A percentile compares a stretch with the other conserved stretches of the same genome.
Evolutionary conservation across 2,797 vertebrate species (phyloP).

Genomic region (Mormyrus hasselquistii): DNA sequence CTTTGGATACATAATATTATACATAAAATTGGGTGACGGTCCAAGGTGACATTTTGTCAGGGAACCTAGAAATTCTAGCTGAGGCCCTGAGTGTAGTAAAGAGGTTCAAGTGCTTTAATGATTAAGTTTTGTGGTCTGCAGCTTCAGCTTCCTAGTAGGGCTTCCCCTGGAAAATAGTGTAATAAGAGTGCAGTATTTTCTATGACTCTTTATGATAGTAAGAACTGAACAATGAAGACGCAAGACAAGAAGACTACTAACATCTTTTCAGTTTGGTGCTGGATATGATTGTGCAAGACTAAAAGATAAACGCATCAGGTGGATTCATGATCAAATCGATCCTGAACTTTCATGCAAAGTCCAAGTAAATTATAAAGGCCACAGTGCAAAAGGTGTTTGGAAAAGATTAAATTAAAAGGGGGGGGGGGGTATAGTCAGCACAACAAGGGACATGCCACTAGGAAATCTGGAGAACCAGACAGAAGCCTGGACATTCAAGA

Average conservation of each 20-base stretch:
- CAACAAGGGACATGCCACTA: background rate
- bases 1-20: background rate
- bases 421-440: background rate
- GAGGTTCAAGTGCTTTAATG: background rate
- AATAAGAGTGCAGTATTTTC: background rate
- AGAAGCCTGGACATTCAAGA: background rate
- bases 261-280: background rate
- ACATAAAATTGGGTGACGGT: background rate
- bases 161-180: background rate
- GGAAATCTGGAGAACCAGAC: background rate
- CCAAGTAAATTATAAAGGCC: background rate
- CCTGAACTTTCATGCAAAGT: background rate
- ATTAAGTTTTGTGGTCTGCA: background rate
- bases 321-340: background rate
- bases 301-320: background rate
- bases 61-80: background rate
- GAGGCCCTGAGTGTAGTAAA: background rate
- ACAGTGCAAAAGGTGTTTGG: background rate
- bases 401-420: background rate
- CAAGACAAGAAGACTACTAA: background rate
- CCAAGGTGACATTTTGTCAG: background rate
- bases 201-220: background rate
- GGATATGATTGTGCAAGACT: background rate
- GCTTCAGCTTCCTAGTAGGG: background rate
- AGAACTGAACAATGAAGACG: background rate